Base-by-base conservation (phyloP, 2,113 vertebrate genomes). In the Bombycilla garrulus region DNA sequence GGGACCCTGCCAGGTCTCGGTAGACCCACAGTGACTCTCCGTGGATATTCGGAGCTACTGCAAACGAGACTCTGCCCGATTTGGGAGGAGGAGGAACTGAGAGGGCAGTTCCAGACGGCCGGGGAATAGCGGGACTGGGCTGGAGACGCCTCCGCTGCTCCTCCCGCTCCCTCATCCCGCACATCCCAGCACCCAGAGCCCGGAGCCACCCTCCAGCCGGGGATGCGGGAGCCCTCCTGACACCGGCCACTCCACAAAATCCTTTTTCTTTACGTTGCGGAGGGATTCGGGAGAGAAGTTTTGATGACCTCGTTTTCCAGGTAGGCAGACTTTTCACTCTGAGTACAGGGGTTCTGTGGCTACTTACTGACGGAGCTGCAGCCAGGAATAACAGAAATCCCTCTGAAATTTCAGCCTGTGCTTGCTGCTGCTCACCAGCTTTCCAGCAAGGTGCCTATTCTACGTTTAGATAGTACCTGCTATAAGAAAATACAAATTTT, bases 1-100 rank as follows among this genome's bases (percentile, higher is more conserved):
- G 44, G 16, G 60, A 10, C 38, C 15, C 10, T 11, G 42, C 38
- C 38, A 7, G 18, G 33, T 15, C 73, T 88, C 42, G 15, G 67
- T 90, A 13, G 97, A 94, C 35, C 88, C 93, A 97, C 95, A 97
- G 95, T 91, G 92, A 81, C 97, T 80, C 97, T 70, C 50, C 18
- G 96, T 92, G 97, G 96, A 48, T 36, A 11, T 4, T 8, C 5
- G 36, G 0, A 11, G 86, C 56, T 72, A 89, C 47, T 88, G 33
- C 93, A 84, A 19, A 42, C 0, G 11, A 26, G 14, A 11, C 2
- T 9, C 29, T 31, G 66, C 15, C 54, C 13, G 54, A 3, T 44
- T 71, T 33, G 8, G 84, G 51, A 87, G 95, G 95, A 88, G 97
- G 93, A 94, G 96, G 90, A 83, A 54, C 23, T 9, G 5, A 5